A percentile compares a stretch with the other conserved stretches of the same genome.
Evolutionary conservation across 2,797 vertebrate genomes (phyloP).

Genomic region (Oryzias sinensis): DNA sequence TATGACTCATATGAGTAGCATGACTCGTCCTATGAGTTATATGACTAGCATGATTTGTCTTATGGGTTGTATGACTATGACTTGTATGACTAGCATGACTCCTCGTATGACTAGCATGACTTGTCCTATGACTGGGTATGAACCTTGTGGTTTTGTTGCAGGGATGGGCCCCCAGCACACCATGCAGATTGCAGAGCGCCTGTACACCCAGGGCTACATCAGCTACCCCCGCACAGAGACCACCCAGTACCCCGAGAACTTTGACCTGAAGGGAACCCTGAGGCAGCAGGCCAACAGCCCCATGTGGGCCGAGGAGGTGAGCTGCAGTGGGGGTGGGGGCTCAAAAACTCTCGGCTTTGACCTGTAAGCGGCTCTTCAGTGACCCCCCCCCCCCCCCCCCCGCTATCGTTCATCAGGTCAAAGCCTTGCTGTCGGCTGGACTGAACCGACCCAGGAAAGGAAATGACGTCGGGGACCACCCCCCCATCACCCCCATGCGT

Average conservation of each 20-base stretch:
- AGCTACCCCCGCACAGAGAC: slow-evolving; percentile 99
- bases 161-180: slow-evolving; percentile 95
- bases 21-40: too few relatives aligned
- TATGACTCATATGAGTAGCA: too few relatives aligned
- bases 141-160: slow-evolving; percentile 48
- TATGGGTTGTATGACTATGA: too few relatives aligned
- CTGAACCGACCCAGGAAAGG: slow-evolving; percentile 94
- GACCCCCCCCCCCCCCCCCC: not conserved
- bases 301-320: slow-evolving; percentile 90
- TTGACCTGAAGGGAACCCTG: slow-evolving; percentile 92
- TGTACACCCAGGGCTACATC: slow-evolving; percentile 97
- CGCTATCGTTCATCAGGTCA: slow-evolving; percentile 77
- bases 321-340: slow-evolving; percentile 17
- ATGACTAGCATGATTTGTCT: too few relatives aligned
- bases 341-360: not conserved
- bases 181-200: slow-evolving; percentile 96
- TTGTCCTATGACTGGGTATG: too few relatives aligned
- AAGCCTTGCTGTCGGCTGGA: slow-evolving; percentile 84
- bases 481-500: slow-evolving; percentile 96
- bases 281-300: slow-evolving; percentile 87
- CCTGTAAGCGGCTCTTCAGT: not conserved
- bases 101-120: too few relatives aligned
- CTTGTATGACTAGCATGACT: too few relatives aligned
- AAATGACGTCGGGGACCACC: slow-evolving; percentile 92
- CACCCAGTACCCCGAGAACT: slow-evolving; percentile 95